Percentiles rank a stretch among this genome's conserved stretches.
Evolutionary conservation across 92 coral and sea anemone species (phyloP).

Genomic region (Umimayanthus kanabou): DNA sequence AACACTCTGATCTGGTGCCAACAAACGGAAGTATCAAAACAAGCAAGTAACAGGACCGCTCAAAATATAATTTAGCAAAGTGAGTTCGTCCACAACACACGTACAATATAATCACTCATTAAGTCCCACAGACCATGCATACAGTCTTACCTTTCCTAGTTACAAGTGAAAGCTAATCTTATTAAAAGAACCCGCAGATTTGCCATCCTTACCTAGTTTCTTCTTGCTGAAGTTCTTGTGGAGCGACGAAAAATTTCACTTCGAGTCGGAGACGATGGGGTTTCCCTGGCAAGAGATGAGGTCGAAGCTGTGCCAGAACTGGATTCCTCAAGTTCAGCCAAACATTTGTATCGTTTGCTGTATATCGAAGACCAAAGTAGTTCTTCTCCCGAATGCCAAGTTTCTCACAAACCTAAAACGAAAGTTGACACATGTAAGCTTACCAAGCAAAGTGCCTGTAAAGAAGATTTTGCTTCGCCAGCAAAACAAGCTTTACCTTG

Average conservation of each 20-base stretch:
- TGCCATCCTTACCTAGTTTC: slow-evolving; percentile 77
- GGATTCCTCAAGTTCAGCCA: slow-evolving; percentile 98
- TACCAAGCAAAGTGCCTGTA: not conserved
- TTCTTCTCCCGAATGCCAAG: slow-evolving; percentile 88
- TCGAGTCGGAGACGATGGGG: slow-evolving; percentile 98
- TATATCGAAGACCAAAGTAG: slow-evolving; percentile 90
- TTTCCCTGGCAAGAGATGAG: slow-evolving; percentile 88
- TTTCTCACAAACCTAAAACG: slow-evolving; percentile 83
- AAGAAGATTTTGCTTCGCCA: slow-evolving; percentile 11
- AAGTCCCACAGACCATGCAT: not conserved
- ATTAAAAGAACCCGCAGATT: not conserved
- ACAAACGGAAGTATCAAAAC: not conserved
- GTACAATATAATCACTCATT: not conserved
- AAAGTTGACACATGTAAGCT: not conserved
- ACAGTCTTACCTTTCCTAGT: not conserved
- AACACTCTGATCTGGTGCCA: not conserved
- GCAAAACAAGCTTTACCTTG: slow-evolving; percentile 68
- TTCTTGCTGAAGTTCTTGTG: slow-evolving; percentile 98
- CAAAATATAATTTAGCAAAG: slow-evolving; percentile 11
- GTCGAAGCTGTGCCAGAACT: slow-evolving; percentile 93
- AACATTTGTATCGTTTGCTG: slow-evolving; percentile 79
- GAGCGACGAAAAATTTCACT: slow-evolving; percentile 96
- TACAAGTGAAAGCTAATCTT: not conserved
- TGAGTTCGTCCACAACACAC: not conserved
- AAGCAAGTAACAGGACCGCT: slow-evolving; percentile 27